Evolutionary conservation across 2,797 vertebrate species (phyloP), one percentile per base, ranked within the genome.

Genomic region (Tapera naevia): DNA sequence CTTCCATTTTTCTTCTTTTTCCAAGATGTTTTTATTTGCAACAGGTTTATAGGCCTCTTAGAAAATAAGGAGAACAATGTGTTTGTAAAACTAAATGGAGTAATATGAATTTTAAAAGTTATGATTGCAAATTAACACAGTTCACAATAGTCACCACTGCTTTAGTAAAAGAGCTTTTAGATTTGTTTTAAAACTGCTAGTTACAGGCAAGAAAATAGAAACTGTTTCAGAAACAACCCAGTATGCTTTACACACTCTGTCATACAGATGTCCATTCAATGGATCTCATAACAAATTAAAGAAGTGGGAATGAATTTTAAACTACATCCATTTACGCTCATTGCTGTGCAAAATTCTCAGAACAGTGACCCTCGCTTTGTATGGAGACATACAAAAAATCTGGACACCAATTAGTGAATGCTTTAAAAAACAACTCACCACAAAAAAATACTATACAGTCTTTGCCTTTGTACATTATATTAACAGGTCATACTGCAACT

Each of bases 21-120:
- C 62, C 62, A 84, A 93, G 58, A 94, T 70, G 51, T 46, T 92
- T 93, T 86, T 50, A 91, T 91, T 91, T 91, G 54, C 58, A 91
- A 86, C 82, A 91, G 76, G 62, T 93, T 94, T 92, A 95, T 88
- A 91, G 73, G 76, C 61, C 87, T 70, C 83, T 94, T 84, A 69
- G 48, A 93, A 95, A 90, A 92, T 33, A 51, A 86, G 60, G 21
- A 80, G 30, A 95, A 73, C 88, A 92, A 66, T 50, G 92, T 66
- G 67, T 60, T 53, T 86, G 66, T 79, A 88, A 84, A 95, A 87
- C 60, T 64, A 85, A 91, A 75, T 14, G 16, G 66, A 0, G 0
- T 58, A 78, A 79, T 79, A 86, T 58, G 81, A 71, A 78, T 84
- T 91, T 87, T 87, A 73, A 2, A 96, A 92, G 85, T 84, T 96